phyloP scores from a whole-genome alignment of 2,797 vertebrate genomes.

The Lagocephalus sceleratus region DNA sequence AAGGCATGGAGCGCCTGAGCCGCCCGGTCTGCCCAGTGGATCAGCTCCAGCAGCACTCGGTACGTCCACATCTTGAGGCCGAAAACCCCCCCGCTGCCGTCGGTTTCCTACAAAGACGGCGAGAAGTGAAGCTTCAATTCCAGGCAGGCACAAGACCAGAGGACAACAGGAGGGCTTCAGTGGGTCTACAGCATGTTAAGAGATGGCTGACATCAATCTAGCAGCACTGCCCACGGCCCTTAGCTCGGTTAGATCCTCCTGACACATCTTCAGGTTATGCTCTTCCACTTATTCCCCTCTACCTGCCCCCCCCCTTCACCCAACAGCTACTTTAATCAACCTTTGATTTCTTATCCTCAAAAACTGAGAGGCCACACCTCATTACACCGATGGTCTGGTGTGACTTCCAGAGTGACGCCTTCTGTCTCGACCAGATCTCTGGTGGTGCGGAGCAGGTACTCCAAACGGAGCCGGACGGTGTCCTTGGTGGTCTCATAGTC shows the following conservation, averaged over 20 bases:
- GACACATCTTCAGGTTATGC: too few species aligned
- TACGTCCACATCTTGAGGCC: conserved; percentile 75
- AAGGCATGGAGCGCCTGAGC: conserved; percentile 65
- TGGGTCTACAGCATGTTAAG: background rate
- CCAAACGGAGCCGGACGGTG: conserved; percentile 63
- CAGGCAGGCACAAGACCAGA: background rate
- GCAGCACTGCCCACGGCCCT: too few species aligned
- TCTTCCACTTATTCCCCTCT: too few species aligned
- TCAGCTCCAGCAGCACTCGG: conserved; percentile 73
- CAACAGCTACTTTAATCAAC: too few species aligned
- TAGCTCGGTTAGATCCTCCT: too few species aligned
- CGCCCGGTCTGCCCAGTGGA: conserved; percentile 76
- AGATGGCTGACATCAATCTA: background rate
- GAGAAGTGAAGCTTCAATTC: background rate
- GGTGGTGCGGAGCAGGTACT: conserved; percentile 69
- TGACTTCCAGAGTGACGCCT: conserved; percentile 48
- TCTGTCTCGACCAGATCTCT: conserved; percentile 54
- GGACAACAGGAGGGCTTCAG: background rate
- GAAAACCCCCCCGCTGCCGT: conserved; percentile 64
- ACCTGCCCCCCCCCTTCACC: too few species aligned
- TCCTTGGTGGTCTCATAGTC: conserved; percentile 68
- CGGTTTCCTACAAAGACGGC: conserved; percentile 60
- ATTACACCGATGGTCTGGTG: conserved; percentile 63
- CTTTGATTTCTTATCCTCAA: too few species aligned
- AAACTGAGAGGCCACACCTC: conserved; percentile 54